Base-by-base conservation (phyloP, 2,113 vertebrate species). In the Epinephelus lanceolatus region DNA sequence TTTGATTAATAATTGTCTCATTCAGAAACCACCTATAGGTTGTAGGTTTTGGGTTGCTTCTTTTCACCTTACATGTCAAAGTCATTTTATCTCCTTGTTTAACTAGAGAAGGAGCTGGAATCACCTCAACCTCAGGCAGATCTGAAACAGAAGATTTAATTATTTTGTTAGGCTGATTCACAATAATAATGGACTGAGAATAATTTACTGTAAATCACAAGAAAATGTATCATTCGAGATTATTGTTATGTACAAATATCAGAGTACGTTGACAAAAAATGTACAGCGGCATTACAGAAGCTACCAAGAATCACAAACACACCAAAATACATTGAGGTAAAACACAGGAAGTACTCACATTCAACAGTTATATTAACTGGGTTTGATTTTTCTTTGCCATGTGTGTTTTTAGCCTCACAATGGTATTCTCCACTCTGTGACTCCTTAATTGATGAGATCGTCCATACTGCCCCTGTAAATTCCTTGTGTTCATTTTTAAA, bases 331-430 rank as follows among this genome's bases (percentile, higher is more conserved):
- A 59, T 62, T 3, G 47, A 60, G 3, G 33, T 15, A 53, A 65
- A 70, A 75, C 1, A 42, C 1, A 47, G 6, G 17, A 78, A 49
- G 18, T 83, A 91, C 94, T 94, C 60, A 94, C 94, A 93, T 56
- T 0, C 37, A 12, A 95, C 89, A 52, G 3, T 0, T 0, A 95
- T 75, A 1, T 0, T 1, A n/a, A 93, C 1, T 2, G 0, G 0
- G 0, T 1, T 3, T 18, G 90, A 93, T 0, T 1, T 0, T 0
- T 0, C 0, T 0, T 0, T 0, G 1, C 89, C 88, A 12, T 30
- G 23, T 1, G 2, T 3, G 37, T 95, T 95, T 19, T 3, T 0
- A 79, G 88, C 92, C 68, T 51, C 0, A 78, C 94, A 95, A 4
- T 10, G 4, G 51, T 93, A 95, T 0, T 14, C 3, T 53, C 93